Base-by-base conservation (phyloP, 1,140 invertebrate species). In the Hyles vespertilio region DNA sequence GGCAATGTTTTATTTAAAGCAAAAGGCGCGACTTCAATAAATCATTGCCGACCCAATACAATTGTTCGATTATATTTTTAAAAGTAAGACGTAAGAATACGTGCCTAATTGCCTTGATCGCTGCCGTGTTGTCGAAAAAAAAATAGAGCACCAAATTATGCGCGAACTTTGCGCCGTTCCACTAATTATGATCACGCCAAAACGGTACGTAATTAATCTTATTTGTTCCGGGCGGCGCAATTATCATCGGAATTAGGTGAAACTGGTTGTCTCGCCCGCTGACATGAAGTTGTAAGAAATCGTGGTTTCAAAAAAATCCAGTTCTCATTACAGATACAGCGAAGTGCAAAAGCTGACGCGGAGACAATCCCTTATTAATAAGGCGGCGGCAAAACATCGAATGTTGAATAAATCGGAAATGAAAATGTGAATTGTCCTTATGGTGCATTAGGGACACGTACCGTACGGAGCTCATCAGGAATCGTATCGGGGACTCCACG, bases 1-100 rank as follows among this genome's bases (percentile, higher is more conserved):
- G 79, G 85, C 83, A 71, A 85, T 85, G 78, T 85, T 77, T 84
- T 82, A 87, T 85, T 87, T 81, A 84, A 81, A 77, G 70, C 59
- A 47, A 55, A 57, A 87, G 82, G 85, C 83, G 84, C 79, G 80
- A 84, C 69, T 52, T 51, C 50, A 73, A 67, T 88, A 86, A 86
- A 88, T 88, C 85, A 88, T 83, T 58, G 63, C 65, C 67, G 76
- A 82, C 80, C 77, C 78, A 78, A 59, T 72, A 65, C 80, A 77
- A 79, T 77, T 79, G 75, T 82, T 81, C 83, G 75, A 82, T 86
- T 82, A 79, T 70, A 72, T 74, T 51, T 51, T 33, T 33, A 74
- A 72, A 67, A 79, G 79, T 77, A 76, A 77, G 77, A 77, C 63
- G 69, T 74, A 68, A 76, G 79, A 82, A 81, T 83, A 74, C 56